Evolutionary conservation across 37 sponge, comb jelly and placozoan genomes (phyloP), one percentile per base, ranked within the genome.

Genomic region (Beroe ovata): DNA sequence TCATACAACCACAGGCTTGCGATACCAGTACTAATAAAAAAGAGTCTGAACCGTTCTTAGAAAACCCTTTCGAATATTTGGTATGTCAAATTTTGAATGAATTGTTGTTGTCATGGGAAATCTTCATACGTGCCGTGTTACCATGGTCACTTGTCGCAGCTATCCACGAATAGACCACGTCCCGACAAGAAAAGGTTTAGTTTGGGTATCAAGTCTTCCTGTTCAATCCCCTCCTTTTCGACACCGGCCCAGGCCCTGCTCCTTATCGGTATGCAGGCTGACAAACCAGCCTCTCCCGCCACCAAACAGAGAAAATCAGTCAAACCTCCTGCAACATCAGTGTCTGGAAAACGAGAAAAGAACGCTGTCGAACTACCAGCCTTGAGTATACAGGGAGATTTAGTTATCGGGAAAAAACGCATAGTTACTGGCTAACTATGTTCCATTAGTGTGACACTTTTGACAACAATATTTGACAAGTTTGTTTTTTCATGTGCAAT

Each of bases 401-500:
- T 77, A 41, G 84, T 77, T 18, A 77, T 77, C 54, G 41, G 84
- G 28, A 77, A 77, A 54, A 77, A 77, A 35, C 84, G 41, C n/a
- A 77, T 77, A 3, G 20, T 77, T 42, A 42, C 84, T 20, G 84
- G 84, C 1, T 77, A 41, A n/a, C n/a, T n/a, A n/a, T n/a, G n/a
- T n/a, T n/a, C n/a, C n/a, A n/a, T n/a, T n/a, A n/a, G n/a, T n/a
- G n/a, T n/a, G n/a, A n/a, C n/a, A n/a, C n/a, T n/a, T n/a, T n/a
- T n/a, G n/a, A n/a, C n/a, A n/a, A n/a, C n/a, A n/a, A n/a, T n/a
- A n/a, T n/a, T n/a, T n/a, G n/a, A n/a, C n/a, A n/a, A n/a, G n/a
- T n/a, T n/a, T n/a, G n/a, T n/a, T n/a, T n/a, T n/a, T n/a, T n/a
- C n/a, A n/a, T n/a, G n/a, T n/a, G n/a, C n/a, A n/a, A n/a, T n/a